Conservation (phyloP, 2,888 invertebrate genomes). For the Dimorphilus gyrociliatus region DNA sequence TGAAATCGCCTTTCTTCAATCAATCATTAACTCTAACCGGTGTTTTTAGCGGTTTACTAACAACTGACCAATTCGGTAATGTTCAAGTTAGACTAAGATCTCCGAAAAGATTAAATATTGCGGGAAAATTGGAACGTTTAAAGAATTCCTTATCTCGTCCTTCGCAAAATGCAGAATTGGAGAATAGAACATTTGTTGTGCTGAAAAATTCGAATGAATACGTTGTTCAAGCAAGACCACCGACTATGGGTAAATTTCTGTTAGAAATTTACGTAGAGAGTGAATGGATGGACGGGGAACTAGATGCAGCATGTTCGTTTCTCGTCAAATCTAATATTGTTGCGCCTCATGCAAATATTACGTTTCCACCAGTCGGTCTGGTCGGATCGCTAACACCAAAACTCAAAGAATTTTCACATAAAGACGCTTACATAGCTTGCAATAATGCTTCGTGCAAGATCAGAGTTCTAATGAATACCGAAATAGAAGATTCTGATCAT, state of each 20-base stretch:
- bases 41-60: slow-evolving; percentile 24
- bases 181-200: background rate
- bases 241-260: slow-evolving; percentile 35
- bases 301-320: slow-evolving; percentile 32
- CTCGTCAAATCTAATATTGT: slow-evolving; percentile 12
- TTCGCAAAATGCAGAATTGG: background rate
- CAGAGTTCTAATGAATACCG: no score
- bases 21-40: slow-evolving; percentile 21
- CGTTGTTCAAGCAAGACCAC: slow-evolving; percentile 34
- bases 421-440: no score
- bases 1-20: slow-evolving; percentile 40
- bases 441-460: no score
- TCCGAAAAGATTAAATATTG: slow-evolving; percentile 17
- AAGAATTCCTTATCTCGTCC: slow-evolving; percentile 19
- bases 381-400: no score
- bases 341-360: slow-evolving; percentile 3
- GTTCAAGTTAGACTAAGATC: slow-evolving; percentile 18
- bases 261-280: slow-evolving; percentile 35
- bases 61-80: slow-evolving; percentile 22
- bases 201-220: background rate
- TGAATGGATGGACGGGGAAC: slow-evolving; percentile 24
- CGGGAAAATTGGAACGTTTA: slow-evolving; percentile 25
- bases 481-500: no score
- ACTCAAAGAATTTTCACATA: no score
- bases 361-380: slow-evolving; percentile 8